phyloP scores from a whole-genome alignment of 2,113 vertebrate species.

The Uropsilus gracilis region DNA sequence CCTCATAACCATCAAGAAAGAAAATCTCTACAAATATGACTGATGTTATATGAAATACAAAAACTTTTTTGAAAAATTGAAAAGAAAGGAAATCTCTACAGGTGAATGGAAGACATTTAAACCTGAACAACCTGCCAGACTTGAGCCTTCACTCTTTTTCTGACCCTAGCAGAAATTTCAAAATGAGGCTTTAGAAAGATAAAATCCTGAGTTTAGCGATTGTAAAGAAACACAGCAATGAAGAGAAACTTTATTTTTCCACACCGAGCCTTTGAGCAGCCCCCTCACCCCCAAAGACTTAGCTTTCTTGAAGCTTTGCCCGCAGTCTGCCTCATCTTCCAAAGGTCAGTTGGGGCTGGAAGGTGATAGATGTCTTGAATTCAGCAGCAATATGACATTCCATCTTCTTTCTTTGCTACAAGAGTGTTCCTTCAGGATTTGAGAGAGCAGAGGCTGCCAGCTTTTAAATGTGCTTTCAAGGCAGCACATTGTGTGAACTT shows the following conservation, averaged over 20 bases:
- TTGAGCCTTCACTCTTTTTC: background rate
- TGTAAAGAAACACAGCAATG: background rate
- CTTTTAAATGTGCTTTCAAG: background rate
- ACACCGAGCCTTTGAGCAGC: background rate
- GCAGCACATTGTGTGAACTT: background rate
- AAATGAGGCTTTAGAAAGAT: background rate
- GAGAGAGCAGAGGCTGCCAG: background rate
- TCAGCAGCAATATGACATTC: background rate
- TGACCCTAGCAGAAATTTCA: background rate
- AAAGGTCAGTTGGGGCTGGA: background rate
- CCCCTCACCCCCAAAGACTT: background rate
- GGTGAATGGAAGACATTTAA: background rate
- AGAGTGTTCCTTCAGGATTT: background rate
- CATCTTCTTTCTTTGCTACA: background rate
- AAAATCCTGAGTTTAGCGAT: background rate
- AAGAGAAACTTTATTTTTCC: background rate
- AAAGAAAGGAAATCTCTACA: background rate
- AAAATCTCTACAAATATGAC: background rate
- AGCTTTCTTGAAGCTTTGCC: background rate
- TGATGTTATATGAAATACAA: too few relatives aligned
- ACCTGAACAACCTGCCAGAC: background rate
- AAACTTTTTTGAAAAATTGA: too few relatives aligned
- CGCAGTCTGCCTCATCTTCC: background rate
- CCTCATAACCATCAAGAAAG: background rate
- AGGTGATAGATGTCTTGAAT: background rate